Evolutionary conservation across 2,797 vertebrate genomes (phyloP).

Genomic region (Gambelia wislizenii): DNA sequence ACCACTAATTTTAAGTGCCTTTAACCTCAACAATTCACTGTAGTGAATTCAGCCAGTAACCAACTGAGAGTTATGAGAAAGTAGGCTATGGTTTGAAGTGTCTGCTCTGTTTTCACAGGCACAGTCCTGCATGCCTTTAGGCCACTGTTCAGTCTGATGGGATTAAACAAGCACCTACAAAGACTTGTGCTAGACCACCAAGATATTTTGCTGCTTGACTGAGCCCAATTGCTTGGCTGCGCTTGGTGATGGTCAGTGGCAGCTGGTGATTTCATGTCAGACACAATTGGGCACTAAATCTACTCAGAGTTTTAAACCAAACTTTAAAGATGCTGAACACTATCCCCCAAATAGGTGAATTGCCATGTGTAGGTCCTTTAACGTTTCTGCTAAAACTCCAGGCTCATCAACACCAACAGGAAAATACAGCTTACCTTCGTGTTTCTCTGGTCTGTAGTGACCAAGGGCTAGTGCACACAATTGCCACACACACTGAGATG

Average conservation of each 20-base stretch:
- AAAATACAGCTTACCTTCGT: no score
- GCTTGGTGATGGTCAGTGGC: neutral
- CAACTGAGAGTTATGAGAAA: slow-evolving; percentile 16
- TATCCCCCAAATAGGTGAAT: neutral
- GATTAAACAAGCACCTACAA: neutral
- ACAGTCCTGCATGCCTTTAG: neutral
- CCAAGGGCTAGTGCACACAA: no score
- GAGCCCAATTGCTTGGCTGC: no score
- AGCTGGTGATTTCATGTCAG: no score
- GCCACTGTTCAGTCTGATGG: neutral
- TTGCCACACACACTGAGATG: no score
- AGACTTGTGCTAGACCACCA: slow-evolving; percentile 30
- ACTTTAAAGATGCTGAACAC: neutral
- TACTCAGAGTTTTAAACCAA: no score
- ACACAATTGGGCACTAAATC: no score
- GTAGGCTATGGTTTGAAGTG: neutral
- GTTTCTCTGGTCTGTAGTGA: no score
- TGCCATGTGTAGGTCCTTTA: no score
- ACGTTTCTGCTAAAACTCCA: no score
- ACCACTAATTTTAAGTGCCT: slow-evolving; percentile 20
- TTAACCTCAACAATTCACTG: slow-evolving; percentile 37
- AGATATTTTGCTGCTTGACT: neutral
- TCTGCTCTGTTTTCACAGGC: neutral
- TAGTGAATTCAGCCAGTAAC: slow-evolving; percentile 39
- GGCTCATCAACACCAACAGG: no score